Evolutionary conservation across 2,797 vertebrate species (phyloP).

Genomic region (Sebastes matsubarae): DNA sequence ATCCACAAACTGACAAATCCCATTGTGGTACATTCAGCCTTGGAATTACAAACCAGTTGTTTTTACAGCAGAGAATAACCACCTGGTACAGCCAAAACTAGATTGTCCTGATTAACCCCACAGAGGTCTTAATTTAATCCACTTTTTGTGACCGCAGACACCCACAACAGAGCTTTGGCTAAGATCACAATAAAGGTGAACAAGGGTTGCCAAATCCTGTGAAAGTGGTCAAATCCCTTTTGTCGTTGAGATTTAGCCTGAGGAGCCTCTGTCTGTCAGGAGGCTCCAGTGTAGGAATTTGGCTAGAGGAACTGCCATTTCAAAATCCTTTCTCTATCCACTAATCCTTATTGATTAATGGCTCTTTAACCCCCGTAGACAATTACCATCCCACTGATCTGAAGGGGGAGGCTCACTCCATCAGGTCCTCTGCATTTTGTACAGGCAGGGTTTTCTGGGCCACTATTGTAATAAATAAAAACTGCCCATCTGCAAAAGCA

Average conservation of each 20-base stretch:
- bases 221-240: constrained; percentile 59
- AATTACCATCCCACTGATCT: constrained; percentile 45
- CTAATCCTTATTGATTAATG: constrained; percentile 71
- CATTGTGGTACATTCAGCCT: not conserved
- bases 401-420: constrained; percentile 23
- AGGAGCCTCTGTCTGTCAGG: constrained; percentile 31
- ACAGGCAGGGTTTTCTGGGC: constrained; percentile 1
- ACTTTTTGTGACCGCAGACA: constrained; percentile 29
- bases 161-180: constrained; percentile 45
- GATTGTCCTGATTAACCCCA: constrained; percentile 9
- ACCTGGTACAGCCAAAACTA: not conserved
- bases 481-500: constrained; percentile 1
- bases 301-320: constrained; percentile 31
- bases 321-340: constrained; percentile 22
- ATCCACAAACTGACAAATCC: not conserved
- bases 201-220: constrained; percentile 56
- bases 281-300: constrained; percentile 46
- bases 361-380: constrained; percentile 41
- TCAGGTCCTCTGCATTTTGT: not conserved
- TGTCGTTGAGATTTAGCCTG: constrained; percentile 30
- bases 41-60: not conserved
- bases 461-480: constrained; percentile 2
- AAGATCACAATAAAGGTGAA: constrained; percentile 45
- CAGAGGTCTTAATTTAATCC: constrained; percentile 49
- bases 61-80: not conserved